Conservation (phyloP, 2,888 invertebrate species). For the Troides helena region DNA sequence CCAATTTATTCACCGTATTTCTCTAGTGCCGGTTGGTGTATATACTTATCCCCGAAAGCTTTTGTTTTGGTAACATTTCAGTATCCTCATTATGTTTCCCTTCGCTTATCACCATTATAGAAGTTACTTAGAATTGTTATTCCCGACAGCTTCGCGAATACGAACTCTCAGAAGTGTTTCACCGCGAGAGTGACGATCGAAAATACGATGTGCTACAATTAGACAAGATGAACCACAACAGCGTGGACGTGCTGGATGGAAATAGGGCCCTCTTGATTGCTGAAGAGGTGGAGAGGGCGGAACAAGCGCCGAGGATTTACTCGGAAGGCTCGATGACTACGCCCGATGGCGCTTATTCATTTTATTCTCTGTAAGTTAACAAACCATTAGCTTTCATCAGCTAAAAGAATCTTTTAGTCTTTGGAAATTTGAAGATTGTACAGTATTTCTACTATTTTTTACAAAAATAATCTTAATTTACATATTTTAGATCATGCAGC, state of each 20-base stretch:
- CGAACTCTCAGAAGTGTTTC: constrained; percentile 92
- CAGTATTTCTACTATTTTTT: no score
- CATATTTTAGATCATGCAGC: no score
- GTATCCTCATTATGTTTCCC: no score
- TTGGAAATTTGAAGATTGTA: no score
- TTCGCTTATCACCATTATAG: no score
- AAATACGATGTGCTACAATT: constrained; percentile 86
- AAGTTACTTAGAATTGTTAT: constrained; percentile 7
- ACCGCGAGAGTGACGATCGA: constrained; percentile 89
- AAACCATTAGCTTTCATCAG: no score
- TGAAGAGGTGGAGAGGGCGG: constrained; percentile 88
- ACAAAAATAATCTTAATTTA: no score
- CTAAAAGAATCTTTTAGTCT: no score
- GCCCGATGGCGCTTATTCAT: constrained; percentile 68
- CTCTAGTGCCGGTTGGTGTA: no score
- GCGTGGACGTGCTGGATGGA: constrained; percentile 82
- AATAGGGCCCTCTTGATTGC: constrained; percentile 88
- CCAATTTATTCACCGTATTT: no score
- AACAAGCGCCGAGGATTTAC: constrained; percentile 81
- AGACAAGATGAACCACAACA: constrained; percentile 80
- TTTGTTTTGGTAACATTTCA: no score
- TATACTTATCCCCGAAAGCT: no score
- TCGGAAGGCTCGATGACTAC: constrained; percentile 73
- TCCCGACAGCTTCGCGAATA: constrained; percentile 88
- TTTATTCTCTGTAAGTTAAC: constrained; percentile 68